These are phyloP conservation scores for Micropoecilia bifurca DNA, from an alignment of 2,797 vertebrate genomes.

Conservation along the genomic window DNA sequence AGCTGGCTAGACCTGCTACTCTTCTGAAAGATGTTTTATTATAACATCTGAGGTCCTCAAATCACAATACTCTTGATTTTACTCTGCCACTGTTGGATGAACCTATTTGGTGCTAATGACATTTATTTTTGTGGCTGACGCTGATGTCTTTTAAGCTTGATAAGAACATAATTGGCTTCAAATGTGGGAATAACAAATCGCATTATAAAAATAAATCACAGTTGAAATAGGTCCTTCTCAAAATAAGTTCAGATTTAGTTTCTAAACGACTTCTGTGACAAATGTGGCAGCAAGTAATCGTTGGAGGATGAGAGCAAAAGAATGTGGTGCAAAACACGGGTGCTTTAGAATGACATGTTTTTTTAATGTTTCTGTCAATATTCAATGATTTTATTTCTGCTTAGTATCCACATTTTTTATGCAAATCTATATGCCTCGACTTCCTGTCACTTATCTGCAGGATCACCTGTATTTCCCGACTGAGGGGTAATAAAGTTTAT, in stretches of 20 bases:
- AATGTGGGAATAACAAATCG: neutral
- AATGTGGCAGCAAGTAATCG: neutral
- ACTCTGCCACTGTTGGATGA: neutral
- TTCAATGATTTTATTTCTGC: slow-evolving; percentile 9
- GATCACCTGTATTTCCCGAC: neutral
- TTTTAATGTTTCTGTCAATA: neutral
- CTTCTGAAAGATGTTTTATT: neutral
- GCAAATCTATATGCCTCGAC: neutral
- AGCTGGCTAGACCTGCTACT: neutral
- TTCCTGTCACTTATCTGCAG: neutral
- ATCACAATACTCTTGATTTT: slow-evolving; percentile 16
- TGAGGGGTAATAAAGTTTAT: neutral
- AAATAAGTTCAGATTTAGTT: neutral
- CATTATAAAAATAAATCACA: too few relatives aligned
- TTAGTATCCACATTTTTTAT: slow-evolving; percentile 2
- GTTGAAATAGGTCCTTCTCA: neutral
- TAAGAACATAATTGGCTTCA: slow-evolving; percentile 1
- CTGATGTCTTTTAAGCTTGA: neutral
- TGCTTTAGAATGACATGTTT: slow-evolving; percentile 9
- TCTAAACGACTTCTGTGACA: neutral
- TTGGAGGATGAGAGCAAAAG: slow-evolving; percentile 4
- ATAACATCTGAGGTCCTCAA: neutral
- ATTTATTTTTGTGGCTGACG: neutral
- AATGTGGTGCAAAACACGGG: neutral
- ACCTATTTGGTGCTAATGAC: neutral